Percentiles rank a stretch among this genome's conserved stretches.
These are phyloP conservation scores for Acanthornis magna DNA, from an alignment of 2,797 vertebrate species.

Conservation along the genomic window DNA sequence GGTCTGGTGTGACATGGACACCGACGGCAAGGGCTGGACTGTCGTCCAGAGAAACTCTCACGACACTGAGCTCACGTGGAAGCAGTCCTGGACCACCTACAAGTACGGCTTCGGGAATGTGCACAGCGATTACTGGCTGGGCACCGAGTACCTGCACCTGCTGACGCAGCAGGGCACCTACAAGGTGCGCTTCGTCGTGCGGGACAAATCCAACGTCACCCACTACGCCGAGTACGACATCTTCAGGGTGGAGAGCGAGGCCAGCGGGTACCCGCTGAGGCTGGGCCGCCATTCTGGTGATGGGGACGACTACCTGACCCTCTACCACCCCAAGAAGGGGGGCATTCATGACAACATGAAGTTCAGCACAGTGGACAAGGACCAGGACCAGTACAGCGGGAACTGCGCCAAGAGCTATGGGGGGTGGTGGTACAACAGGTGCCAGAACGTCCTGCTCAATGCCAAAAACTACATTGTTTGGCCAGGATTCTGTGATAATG, in stretches of 20 bases:
- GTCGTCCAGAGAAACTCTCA: slow-evolving; percentile 62
- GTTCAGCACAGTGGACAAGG: slow-evolving; percentile 61
- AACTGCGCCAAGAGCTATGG: slow-evolving; percentile 53
- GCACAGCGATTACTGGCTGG: slow-evolving; percentile 63
- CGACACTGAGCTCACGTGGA: slow-evolving; percentile 46
- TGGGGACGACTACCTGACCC: slow-evolving; percentile 45
- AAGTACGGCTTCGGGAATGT: slow-evolving; percentile 67
- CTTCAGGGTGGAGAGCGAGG: slow-evolving; percentile 63
- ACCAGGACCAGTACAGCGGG: slow-evolving; percentile 58
- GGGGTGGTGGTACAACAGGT: slow-evolving; percentile 58
- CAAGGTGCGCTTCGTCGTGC: slow-evolving; percentile 59
- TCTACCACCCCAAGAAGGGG: slow-evolving; percentile 30
- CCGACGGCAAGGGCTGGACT: slow-evolving; percentile 62
- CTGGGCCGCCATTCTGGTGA: slow-evolving; percentile 47
- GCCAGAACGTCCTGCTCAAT: slow-evolving; percentile 49
- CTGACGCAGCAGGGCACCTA: slow-evolving; percentile 63
- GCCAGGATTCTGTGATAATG: slow-evolving; percentile 16
- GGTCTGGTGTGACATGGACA: slow-evolving; percentile 69
- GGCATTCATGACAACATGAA: slow-evolving; percentile 69
- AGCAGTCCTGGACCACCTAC: slow-evolving; percentile 68
- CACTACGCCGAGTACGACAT: slow-evolving; percentile 61
- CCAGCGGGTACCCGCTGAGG: slow-evolving; percentile 48
- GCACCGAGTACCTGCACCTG: slow-evolving; percentile 69
- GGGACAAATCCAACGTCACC: slow-evolving; percentile 32
- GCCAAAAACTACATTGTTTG: slow-evolving; percentile 12